Evolutionary conservation across 2,888 invertebrate species (phyloP), one percentile per base, ranked within the genome.

Genomic region (Chrysolina americana): DNA sequence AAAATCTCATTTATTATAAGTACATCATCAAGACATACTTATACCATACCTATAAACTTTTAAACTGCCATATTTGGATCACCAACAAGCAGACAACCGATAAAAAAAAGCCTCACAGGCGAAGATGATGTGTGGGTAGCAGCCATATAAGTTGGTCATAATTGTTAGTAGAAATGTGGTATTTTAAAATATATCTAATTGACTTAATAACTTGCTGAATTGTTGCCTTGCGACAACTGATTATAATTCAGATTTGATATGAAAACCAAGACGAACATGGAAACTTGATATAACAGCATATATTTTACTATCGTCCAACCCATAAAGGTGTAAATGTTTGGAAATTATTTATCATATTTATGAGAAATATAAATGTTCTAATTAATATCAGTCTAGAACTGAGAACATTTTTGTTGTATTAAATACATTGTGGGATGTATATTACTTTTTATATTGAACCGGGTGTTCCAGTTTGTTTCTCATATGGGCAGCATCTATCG

Each of bases 121-220:
- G 59, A n/a, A n/a, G n/a, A 66, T 19, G 36, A 8, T 66, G 66
- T 62, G 71, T 71, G 66, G 71, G 71, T 21, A 36, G 66, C 19
- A n/a, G 17, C 66, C 66, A 19, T 71, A 66, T 71, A 71, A 62
- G 71, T 41, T 56, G 36, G 19, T 10, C 65, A 66, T 71, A 65
- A 65, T 53, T 71, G 62, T 47, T 13, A 36, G n/a, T 36, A 28
- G 9, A 4, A 23, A 28, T 59, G 59, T 59, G 23, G 15, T 36
- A n/a, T 59, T 21, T 59, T 15, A 15, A 47, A 15, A 47, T 47
- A 21, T 21, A 53, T 19, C 19, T 21, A 53, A 53, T 53, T 53
- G 21, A 5, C 53, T 53, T 21, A 21, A 21, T 53, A 13, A 53
- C 19, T 53, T 21, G 19, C 10, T 21, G 21, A 19, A 11, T 36